Percentiles rank a stretch among this genome's conserved stretches.
Evolutionary conservation across 2,888 invertebrate genomes (phyloP).

Genomic region (Resseliella maxima): DNA sequence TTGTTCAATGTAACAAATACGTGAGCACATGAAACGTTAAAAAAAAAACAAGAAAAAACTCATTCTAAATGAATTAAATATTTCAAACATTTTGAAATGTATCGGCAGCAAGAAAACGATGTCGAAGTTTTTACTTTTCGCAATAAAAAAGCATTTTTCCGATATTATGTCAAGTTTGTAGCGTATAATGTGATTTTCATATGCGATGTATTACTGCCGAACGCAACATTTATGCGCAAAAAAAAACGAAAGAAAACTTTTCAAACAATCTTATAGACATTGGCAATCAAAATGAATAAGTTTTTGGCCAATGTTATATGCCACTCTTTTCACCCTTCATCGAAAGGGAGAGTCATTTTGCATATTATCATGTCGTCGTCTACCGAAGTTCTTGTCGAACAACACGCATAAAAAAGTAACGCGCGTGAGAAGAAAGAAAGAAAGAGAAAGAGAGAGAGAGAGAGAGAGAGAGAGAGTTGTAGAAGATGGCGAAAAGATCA

Average conservation of each 20-base stretch:
- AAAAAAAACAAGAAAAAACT: too few relatives aligned
- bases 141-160: background rate
- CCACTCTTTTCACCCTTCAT: background rate
- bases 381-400: background rate
- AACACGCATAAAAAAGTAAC: background rate
- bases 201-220: background rate
- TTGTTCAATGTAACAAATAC: too few relatives aligned
- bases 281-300: conserved; percentile 32
- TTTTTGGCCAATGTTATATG: background rate
- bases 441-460: too few relatives aligned
- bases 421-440: background rate
- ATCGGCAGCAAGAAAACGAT: too few relatives aligned
- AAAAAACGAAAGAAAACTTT: background rate
- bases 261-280: background rate
- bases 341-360: background rate
- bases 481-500: too few relatives aligned
- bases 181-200: background rate
- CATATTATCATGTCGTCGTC: background rate
- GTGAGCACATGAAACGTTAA: too few relatives aligned
- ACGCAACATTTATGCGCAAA: background rate
- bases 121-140: too few relatives aligned
- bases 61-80: too few relatives aligned
- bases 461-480: too few relatives aligned
- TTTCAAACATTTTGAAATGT: too few relatives aligned
- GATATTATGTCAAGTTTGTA: background rate